Evolutionary conservation across 2,888 invertebrate genomes (phyloP), one percentile per base, ranked within the genome.

Genomic region (Odontocolon sp.): DNA sequence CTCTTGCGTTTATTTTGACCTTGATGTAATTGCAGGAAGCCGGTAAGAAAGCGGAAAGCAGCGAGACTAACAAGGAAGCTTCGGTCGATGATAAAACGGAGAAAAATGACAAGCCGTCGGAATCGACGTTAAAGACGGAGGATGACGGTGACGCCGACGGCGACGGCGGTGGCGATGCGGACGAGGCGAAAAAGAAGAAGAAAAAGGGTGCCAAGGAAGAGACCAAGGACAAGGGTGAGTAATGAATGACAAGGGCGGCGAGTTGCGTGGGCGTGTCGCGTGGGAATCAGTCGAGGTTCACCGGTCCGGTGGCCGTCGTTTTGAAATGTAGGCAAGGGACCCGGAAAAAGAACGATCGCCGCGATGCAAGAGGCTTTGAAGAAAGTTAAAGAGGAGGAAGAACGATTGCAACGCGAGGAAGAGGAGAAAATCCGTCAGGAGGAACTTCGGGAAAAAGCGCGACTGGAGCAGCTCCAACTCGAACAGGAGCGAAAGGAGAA

Each of bases 291-390:
- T n/a, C n/a, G n/a, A n/a, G n/a, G n/a, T n/a, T n/a, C n/a, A n/a
- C n/a, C n/a, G n/a, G n/a, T n/a, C n/a, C n/a, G n/a, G n/a, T n/a
- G n/a, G n/a, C n/a, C n/a, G n/a, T n/a, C n/a, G n/a, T n/a, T n/a
- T n/a, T n/a, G n/a, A n/a, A 61, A 26, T 61, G 6, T 54, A 85
- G 91, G 88, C 47, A 91, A 91, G 86, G 96, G 96, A 11, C 96
- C 97, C 64, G 95, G 96, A 9, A 96, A 96, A 84, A 96, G 96
- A 86, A 94, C 96, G 73, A 95, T 98, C 80, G 96, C 96, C 75
- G 96, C 97, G 21, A 97, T 98, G 96, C 97, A 97, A 91, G 97
- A 97, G 90, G 95, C 96, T 14, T 92, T 97, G n/a, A 95, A 95
- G 85, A 96, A 96, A 87, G 92, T 95, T 0, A 96, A 96, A 87